Evolutionary conservation across 2,797 vertebrate genomes (phyloP), one percentile per base, ranked within the genome.

Genomic region (Pseudotriccus pelzelni): DNA sequence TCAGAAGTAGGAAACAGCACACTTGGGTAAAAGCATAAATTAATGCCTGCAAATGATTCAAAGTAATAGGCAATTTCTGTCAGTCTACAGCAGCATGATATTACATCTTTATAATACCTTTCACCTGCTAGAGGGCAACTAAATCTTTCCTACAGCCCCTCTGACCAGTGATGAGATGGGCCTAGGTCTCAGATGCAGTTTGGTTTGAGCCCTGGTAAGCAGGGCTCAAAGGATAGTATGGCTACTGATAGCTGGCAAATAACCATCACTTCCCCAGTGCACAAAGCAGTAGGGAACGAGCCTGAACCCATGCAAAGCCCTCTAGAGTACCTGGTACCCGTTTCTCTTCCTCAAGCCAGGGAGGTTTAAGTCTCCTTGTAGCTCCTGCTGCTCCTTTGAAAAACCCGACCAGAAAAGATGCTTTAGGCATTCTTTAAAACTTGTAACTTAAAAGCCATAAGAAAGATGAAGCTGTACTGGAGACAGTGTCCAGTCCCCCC

Each of bases 101-200:
- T 53, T 68, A 53, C 30, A 30, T 36, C 32, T 59, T 72, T 44
- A 9, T 49, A 63, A 39, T 44, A 39, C 30, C 28, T 66, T 66
- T 75, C 55, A 77, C 66, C 24, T 30, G 23, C 79, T 69, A 46
- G 28, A 44, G 22, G 47, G 17, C 36, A 76, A 72, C 28, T 19
- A 56, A 46, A 25, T 16, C 4, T 63, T 73, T 87, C 63, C n/a
- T 22, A 20, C 37, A 10, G 34, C 3, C 32, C 19, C 18, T 49
- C 39, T 32, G 14, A 22, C 39, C 32, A 20, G 39, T 1, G 0
- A 43, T 2, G 18, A 34, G 56, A 25, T 2, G 25, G 13, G 14
- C 28, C 55, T 18, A 46, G 11, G 0, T 41, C 56, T 34, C 32
- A 7, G 34, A 13, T 0, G 15, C 0, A 0, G 25, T 19, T 36